These are phyloP conservation scores for Pterocles orientalis DNA, from an alignment of 2,113 vertebrate species.

Conservation along the genomic window DNA sequence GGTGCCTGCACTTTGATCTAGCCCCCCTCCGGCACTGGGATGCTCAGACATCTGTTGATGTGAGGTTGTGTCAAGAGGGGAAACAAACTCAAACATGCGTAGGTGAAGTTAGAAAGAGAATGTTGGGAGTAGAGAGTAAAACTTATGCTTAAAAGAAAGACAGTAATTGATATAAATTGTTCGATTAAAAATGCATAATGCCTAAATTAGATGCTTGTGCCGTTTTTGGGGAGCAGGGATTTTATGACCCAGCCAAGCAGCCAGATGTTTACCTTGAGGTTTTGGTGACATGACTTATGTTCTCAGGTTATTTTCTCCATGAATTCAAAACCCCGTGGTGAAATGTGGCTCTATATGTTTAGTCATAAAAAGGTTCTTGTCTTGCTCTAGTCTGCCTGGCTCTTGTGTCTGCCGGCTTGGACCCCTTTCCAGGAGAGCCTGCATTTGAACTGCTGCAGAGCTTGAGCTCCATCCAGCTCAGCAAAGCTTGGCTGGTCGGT, in stretches of 20 bases:
- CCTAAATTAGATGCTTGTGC: background rate
- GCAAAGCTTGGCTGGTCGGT: constrained; percentile 25
- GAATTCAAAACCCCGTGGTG: background rate
- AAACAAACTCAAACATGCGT: background rate
- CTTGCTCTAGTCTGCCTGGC: constrained; percentile 12
- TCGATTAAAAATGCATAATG: background rate
- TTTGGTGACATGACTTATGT: constrained; percentile 14
- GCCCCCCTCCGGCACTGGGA: background rate
- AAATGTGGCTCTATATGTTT: constrained; percentile 3
- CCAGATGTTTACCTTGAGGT: constrained; percentile 14
- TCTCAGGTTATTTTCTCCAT: background rate
- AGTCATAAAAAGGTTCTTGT: constrained; percentile 33
- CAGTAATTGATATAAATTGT: background rate
- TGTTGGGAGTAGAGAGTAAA: background rate
- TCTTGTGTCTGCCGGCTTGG: constrained; percentile 16
- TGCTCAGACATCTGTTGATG: background rate
- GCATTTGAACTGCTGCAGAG: background rate
- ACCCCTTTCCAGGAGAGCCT: constrained; percentile 10
- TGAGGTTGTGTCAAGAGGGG: background rate
- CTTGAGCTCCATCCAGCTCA: constrained; percentile 42
- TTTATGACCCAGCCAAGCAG: background rate
- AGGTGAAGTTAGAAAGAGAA: background rate
- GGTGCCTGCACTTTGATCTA: background rate
- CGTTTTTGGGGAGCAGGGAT: background rate
- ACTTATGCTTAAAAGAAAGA: background rate